A percentile compares a stretch with the other conserved stretches of the same genome.
Evolutionary conservation across 2,113 vertebrate genomes (phyloP).

Genomic region (Oreochromis tanganicae): DNA sequence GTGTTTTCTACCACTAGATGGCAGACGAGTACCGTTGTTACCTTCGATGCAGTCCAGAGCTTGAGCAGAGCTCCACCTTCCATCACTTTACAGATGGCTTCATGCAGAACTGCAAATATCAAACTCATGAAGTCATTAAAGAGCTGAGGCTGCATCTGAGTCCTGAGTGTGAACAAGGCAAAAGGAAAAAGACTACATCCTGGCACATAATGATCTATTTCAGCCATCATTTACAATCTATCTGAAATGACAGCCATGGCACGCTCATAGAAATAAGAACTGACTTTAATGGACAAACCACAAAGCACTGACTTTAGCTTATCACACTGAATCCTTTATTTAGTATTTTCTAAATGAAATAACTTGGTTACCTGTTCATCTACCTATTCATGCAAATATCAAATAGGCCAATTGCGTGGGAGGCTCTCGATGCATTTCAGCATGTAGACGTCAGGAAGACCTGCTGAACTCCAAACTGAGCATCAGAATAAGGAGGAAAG

Average conservation of each 20-base stretch:
- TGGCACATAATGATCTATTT: not conserved
- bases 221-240: not conserved
- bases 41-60: no score
- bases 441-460: not conserved
- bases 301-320: accelerated
- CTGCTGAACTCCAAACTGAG: not conserved
- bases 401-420: accelerated
- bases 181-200: accelerated
- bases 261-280: no score
- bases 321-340: not conserved
- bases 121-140: not conserved
- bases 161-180: not conserved
- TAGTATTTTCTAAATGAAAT: not conserved
- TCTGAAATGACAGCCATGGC: not conserved
- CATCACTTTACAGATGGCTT: not conserved
- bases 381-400: not conserved
- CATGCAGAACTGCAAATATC: not conserved
- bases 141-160: not conserved
- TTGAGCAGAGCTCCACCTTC: not conserved
- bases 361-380: not conserved
- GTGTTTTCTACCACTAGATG: slow-evolving; percentile 5
- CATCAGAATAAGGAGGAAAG: not conserved
- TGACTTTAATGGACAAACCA: no score
- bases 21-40: not conserved
- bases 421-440: accelerated